Percentiles rank a stretch among this genome's conserved stretches.
These are phyloP conservation scores for Leptobrachium ailaonicum DNA, from an alignment of 2,113 vertebrate species.

Conservation along the genomic window DNA sequence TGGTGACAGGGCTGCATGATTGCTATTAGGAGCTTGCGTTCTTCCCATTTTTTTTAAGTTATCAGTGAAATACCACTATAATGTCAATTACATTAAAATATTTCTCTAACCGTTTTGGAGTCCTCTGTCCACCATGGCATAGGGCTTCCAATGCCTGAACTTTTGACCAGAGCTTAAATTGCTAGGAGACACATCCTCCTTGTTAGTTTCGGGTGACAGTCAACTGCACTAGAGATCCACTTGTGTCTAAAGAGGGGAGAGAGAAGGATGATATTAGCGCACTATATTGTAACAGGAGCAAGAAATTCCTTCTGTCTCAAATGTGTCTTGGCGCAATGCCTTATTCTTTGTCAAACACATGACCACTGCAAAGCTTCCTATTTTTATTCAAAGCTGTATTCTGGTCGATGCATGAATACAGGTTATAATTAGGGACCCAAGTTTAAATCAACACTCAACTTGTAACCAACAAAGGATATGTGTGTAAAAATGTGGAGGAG, in stretches of 20 bases:
- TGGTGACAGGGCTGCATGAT: constrained; percentile 58
- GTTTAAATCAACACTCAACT: constrained; percentile 69
- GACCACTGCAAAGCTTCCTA: constrained; percentile 77
- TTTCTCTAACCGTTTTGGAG: constrained; percentile 73
- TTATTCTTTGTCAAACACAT: constrained; percentile 74
- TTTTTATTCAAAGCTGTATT: constrained; percentile 76
- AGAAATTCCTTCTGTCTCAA: constrained; percentile 82
- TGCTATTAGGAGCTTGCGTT: constrained; percentile 60
- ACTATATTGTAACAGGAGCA: constrained; percentile 76
- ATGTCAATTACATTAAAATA: constrained; percentile 72
- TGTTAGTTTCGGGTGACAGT: constrained; percentile 77
- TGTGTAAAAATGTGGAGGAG: constrained; percentile 61
- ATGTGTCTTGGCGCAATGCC: constrained; percentile 76
- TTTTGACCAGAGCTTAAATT: constrained; percentile 72
- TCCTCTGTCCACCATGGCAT: constrained; percentile 69
- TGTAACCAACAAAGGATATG: constrained; percentile 67
- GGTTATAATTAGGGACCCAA: constrained; percentile 78
- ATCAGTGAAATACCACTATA: constrained; percentile 70
- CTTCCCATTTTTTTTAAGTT: constrained; percentile 68
- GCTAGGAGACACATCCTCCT: constrained; percentile 72
- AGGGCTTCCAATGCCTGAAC: constrained; percentile 65
- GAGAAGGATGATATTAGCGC: constrained; percentile 73
- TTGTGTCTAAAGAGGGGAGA: constrained; percentile 67
- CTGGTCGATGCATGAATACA: constrained; percentile 65
- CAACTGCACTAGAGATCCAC: constrained; percentile 70